These are phyloP conservation scores for Drosophila jambulina DNA, from an alignment of 1,140 invertebrate species.

Conservation along the genomic window DNA sequence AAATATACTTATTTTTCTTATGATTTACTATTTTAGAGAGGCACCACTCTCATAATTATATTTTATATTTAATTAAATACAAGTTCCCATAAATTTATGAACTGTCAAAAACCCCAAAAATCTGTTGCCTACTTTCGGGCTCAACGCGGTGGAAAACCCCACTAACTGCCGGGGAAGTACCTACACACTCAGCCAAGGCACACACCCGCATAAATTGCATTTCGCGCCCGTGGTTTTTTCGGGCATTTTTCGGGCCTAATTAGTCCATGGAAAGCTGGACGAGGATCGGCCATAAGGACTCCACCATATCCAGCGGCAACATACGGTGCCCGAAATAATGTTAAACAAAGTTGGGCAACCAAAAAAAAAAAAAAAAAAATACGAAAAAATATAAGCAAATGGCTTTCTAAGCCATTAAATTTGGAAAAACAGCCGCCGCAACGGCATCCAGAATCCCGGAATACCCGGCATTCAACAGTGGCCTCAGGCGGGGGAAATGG, in stretches of 20 bases:
- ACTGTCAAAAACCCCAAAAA: neutral
- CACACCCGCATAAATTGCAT: conserved; percentile 27
- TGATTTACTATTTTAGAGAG: too few species aligned
- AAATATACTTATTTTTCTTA: too few species aligned
- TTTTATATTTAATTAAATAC: neutral
- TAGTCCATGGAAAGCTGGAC: conserved; percentile 16
- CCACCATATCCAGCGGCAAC: conserved; percentile 42
- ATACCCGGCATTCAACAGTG: conserved; percentile 30
- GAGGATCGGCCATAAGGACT: conserved; percentile 19
- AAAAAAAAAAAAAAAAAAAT: conserved; percentile 17
- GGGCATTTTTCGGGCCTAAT: conserved; percentile 21
- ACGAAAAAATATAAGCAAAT: conserved; percentile 77
- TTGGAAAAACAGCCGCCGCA: conserved; percentile 77
- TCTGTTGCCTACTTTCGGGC: conserved; percentile 44
- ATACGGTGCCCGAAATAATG: conserved; percentile 73
- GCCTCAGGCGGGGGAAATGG: neutral
- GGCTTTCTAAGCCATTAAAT: conserved; percentile 85
- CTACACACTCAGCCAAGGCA: neutral
- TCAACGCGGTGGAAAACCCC: neutral
- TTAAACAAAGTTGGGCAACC: conserved; percentile 76
- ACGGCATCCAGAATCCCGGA: conserved; percentile 26
- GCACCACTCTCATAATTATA: rapidly evolving
- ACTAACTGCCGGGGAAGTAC: conserved; percentile 14
- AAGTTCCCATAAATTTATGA: neutral
- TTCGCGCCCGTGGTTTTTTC: conserved; percentile 1